Base-by-base conservation (phyloP, 2,797 vertebrate species). In the Capromys pilorides region DNA sequence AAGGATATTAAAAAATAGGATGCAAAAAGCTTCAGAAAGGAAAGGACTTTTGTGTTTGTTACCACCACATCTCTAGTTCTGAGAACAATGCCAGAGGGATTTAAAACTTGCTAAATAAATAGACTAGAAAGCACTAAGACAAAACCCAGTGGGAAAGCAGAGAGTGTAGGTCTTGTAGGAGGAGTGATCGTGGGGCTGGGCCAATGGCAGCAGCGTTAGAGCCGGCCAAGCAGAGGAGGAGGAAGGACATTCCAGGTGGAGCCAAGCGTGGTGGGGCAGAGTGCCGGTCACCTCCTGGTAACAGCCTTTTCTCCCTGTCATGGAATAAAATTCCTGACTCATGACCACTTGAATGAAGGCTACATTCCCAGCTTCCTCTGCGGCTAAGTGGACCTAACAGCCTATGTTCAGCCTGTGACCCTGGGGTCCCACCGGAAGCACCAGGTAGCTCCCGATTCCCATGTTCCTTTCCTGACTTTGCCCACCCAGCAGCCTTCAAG, bases 51-150 rank as follows among this genome's bases (percentile, higher is more conserved):
- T 93, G 39, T 73, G 95, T 89, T 64, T 51, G 67, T 69, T 88
- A 59, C 36, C 67, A 22, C 16, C 54, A 73, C 80, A 77, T 77
- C n/a, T 1, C 39, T 26, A 86, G 61, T 84, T 94, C 36, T 61
- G 59, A 80, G 62, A 92, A 71, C 71, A 95, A 31, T 90, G 22
- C 51, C 31, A 49, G 36, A 86, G 28, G 28, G 22, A 69, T 85
- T 82, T 83, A 39, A 88, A 94, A 83, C 28, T 90, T 88, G 51
- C 9, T 96, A 87, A 90, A 88, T 93, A 75, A 95, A 66, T 83
- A 78, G 71, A 86, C 1, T 64, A 81, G 49, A 33, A 93, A 51
- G 36, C 75, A 41, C 18, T 62, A 36, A 94, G 13, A 75, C 49
- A 26, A 22, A 89, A n/a, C 54, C 69, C 57, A 88, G 0, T 77